Conservation (phyloP, 2,113 vertebrate genomes). For the Thunnus maccoyii region DNA sequence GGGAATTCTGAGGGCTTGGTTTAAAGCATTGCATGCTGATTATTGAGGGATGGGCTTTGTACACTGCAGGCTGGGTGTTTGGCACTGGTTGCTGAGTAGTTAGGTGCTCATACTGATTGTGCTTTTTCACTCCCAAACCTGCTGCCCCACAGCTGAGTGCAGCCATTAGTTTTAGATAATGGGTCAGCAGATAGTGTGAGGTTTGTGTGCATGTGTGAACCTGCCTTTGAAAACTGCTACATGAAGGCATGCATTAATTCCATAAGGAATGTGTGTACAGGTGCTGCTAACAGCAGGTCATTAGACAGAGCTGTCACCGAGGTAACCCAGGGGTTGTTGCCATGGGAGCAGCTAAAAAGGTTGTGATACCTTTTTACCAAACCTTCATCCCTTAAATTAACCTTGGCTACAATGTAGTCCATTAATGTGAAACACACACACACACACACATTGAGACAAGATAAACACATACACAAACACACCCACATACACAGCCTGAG, state of each 20-base stretch:
- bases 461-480: constrained; percentile 21
- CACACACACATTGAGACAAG: constrained; percentile 9
- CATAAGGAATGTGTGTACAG: constrained; percentile 23
- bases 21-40: neutral
- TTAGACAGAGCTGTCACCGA: constrained; percentile 41
- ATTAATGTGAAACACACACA: constrained; percentile 28
- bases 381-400: constrained; percentile 45
- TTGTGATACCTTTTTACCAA: constrained; percentile 30
- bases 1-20: too few relatives aligned
- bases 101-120: neutral
- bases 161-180: constrained; percentile 9
- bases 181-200: neutral
- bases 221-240: neutral
- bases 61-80: neutral
- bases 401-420: constrained; percentile 15
- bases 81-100: neutral
- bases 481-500: constrained; percentile 2
- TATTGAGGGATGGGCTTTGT: too few relatives aligned
- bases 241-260: neutral
- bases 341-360: constrained; percentile 22
- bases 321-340: constrained; percentile 27
- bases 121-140: neutral
- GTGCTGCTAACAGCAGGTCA: constrained; percentile 50
- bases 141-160: neutral
- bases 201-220: constrained; percentile 9